phyloP scores from a whole-genome alignment of 1,140 invertebrate species.

The Venturia canescens region DNA sequence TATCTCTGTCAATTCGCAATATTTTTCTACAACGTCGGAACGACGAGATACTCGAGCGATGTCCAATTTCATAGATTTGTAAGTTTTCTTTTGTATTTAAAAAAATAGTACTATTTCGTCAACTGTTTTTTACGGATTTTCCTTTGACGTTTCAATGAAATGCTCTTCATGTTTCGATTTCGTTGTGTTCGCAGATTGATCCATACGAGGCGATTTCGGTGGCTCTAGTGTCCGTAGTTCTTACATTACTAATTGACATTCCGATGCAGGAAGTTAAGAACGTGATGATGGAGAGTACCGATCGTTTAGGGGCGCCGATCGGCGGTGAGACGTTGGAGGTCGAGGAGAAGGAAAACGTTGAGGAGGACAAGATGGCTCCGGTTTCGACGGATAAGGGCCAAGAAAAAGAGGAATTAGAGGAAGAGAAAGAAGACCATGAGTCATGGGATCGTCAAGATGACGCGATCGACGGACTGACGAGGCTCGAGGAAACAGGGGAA shows the following conservation, averaged over 20 bases:
- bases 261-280: constrained; percentile 78
- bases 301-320: constrained; percentile 34
- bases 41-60: constrained; percentile 77
- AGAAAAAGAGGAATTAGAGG: constrained; percentile 13
- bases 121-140: not conserved
- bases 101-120: too few relatives aligned
- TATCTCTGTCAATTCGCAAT: constrained; percentile 86
- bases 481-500: constrained; percentile 33
- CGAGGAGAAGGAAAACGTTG: constrained; percentile 28
- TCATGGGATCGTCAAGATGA: constrained; percentile 57
- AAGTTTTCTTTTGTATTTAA: constrained; percentile 59
- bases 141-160: too few relatives aligned
- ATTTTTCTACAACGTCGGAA: constrained; percentile 81
- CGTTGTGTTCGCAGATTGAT: constrained; percentile 69
- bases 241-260: constrained; percentile 78
- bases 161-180: not conserved
- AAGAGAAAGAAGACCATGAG: constrained; percentile 46
- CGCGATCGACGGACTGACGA: constrained; percentile 26
- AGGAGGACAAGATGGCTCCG: constrained; percentile 11
- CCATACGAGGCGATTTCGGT: constrained; percentile 66
- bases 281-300: constrained; percentile 72
- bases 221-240: constrained; percentile 66
- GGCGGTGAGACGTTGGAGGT: not conserved
- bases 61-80: constrained; percentile 78
- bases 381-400: too few relatives aligned